Conservation (phyloP, 2,888 invertebrate species). For the Pachymerium ferrugineum region DNA sequence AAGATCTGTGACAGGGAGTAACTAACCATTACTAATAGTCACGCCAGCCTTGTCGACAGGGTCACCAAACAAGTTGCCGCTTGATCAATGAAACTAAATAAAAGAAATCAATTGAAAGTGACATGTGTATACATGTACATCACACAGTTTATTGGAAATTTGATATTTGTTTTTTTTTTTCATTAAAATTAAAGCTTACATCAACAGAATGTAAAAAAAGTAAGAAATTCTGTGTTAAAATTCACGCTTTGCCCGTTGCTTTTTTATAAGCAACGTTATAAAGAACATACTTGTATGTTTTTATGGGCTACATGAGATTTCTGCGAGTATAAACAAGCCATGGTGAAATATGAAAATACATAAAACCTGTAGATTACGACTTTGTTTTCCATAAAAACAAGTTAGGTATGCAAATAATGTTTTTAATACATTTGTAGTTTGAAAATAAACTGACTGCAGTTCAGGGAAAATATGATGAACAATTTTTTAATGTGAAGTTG, state of each 20-base stretch:
- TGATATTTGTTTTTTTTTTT: too few species aligned
- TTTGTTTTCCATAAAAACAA: constrained; percentile 10
- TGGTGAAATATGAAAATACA: constrained; percentile 16
- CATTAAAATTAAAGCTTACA: too few species aligned
- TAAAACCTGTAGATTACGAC: background rate
- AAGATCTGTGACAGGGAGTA: background rate
- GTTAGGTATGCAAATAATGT: constrained; percentile 18
- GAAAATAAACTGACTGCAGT: background rate
- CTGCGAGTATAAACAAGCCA: constrained; percentile 7
- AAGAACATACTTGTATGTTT: constrained; percentile 4
- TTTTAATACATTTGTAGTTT: background rate
- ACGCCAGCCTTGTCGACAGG: background rate
- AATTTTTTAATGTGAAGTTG: background rate
- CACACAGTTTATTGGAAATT: too few species aligned
- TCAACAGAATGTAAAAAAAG: too few species aligned
- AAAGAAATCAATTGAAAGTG: background rate
- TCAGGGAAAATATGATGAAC: background rate
- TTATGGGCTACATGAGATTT: background rate
- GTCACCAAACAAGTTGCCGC: constrained; percentile 14
- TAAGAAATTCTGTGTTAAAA: too few species aligned
- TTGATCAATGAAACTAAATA: constrained; percentile 11
- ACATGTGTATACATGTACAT: background rate
- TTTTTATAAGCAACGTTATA: background rate
- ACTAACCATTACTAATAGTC: constrained; percentile 20
- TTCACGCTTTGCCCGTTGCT: background rate